phyloP scores from a whole-genome alignment of 2,888 invertebrate species.

The Toxonevra muliebris region DNA sequence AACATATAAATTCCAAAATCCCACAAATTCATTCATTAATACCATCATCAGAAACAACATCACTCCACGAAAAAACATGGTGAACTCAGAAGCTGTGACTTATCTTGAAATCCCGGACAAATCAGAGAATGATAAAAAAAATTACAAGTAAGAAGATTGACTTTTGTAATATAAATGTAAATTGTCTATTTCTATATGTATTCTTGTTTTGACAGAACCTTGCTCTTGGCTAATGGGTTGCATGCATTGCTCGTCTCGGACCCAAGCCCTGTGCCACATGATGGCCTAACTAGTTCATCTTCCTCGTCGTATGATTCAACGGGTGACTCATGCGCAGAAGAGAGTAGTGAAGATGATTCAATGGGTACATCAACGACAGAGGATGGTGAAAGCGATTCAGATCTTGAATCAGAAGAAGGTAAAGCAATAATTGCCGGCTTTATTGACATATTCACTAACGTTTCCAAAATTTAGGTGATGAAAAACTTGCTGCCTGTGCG shows the following conservation, averaged over 20 bases:
- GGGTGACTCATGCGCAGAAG: constrained; percentile 48
- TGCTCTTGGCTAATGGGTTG: constrained; percentile 76
- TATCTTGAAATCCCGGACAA: constrained; percentile 72
- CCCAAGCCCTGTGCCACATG: constrained; percentile 62
- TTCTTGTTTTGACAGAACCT: constrained; percentile 66
- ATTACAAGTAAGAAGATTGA: constrained; percentile 71
- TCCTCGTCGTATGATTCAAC: constrained; percentile 50
- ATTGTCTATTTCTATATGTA: background rate
- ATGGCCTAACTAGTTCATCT: constrained; percentile 54
- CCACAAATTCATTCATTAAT: no score
- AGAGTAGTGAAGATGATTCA: constrained; percentile 38
- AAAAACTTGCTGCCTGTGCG: constrained; percentile 75
- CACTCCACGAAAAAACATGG: constrained; percentile 3
- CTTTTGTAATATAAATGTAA: background rate
- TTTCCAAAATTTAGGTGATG: constrained; percentile 48
- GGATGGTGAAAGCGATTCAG: constrained; percentile 40
- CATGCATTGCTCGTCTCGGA: constrained; percentile 79
- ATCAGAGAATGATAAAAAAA: constrained; percentile 80
- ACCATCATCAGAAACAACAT: no score
- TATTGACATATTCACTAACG: background rate
- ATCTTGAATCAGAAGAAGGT: constrained; percentile 48
- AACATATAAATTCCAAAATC: no score
- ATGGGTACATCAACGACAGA: constrained; percentile 48
- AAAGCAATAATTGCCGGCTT: constrained; percentile 32
- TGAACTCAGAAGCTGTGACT: constrained; percentile 37